phyloP scores from a whole-genome alignment of 2,113 vertebrate genomes.

The Okapia johnstoni region DNA sequence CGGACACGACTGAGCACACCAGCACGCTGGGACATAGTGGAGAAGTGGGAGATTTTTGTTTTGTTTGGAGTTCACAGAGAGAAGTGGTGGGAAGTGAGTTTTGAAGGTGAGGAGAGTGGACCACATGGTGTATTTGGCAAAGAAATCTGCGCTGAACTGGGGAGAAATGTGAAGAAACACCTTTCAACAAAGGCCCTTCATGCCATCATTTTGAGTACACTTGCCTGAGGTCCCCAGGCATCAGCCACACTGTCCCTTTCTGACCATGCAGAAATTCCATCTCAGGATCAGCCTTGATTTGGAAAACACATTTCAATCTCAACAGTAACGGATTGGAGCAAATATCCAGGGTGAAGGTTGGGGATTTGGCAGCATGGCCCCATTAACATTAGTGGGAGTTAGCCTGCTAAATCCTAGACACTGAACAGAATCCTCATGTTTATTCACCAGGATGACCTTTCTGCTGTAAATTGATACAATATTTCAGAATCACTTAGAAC shows the following conservation, averaged over 20 bases:
- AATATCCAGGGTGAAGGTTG: conserved; percentile 54
- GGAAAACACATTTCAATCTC: conserved; percentile 49
- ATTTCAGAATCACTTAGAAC: conserved; percentile 75
- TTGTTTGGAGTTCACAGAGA: neutral
- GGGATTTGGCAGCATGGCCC: conserved; percentile 64
- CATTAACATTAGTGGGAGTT: conserved; percentile 66
- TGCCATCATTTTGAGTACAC: neutral
- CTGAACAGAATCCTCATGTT: conserved; percentile 67
- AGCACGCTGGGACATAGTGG: neutral
- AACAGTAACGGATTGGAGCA: conserved; percentile 55
- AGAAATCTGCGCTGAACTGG: neutral
- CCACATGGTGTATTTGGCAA: neutral
- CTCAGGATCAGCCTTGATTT: conserved; percentile 41
- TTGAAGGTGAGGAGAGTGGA: neutral
- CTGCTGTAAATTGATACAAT: conserved; percentile 73
- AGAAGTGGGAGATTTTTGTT: neutral
- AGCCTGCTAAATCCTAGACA: conserved; percentile 62
- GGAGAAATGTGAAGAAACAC: neutral
- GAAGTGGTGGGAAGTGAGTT: neutral
- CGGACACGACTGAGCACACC: neutral
- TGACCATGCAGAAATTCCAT: neutral
- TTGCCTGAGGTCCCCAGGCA: neutral
- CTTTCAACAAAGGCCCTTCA: neutral
- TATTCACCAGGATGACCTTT: conserved; percentile 69
- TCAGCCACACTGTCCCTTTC: neutral